phyloP scores from a whole-genome alignment of 2,113 vertebrate species.

The Prionailurus bengalensis region DNA sequence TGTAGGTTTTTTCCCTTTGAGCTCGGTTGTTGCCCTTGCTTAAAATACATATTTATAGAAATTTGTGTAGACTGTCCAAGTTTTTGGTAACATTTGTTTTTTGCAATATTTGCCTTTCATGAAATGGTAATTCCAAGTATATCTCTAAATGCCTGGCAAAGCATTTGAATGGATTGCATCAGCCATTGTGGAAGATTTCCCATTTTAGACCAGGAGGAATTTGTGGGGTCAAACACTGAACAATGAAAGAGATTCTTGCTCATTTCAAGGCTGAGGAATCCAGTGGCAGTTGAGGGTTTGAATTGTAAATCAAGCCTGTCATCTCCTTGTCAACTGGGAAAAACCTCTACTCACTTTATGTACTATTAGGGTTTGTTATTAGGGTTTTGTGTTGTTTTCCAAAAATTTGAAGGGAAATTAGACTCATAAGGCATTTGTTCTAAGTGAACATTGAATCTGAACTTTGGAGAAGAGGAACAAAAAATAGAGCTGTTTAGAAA shows the following conservation, averaged over 20 bases:
- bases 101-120: constrained; percentile 4
- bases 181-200: constrained; percentile 67
- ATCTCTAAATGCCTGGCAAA: constrained; percentile 57
- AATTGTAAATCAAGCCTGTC: constrained; percentile 78
- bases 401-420: constrained; percentile 59
- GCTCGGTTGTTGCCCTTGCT: constrained; percentile 29
- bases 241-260: constrained; percentile 76
- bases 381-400: constrained; percentile 69
- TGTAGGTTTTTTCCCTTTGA: neutral
- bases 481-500: constrained; percentile 30
- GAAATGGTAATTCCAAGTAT: constrained; percentile 60
- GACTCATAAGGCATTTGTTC: constrained; percentile 35
- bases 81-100: constrained; percentile 37
- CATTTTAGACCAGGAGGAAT: constrained; percentile 77
- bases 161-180: constrained; percentile 55
- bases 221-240: constrained; percentile 70
- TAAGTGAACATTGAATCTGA: constrained; percentile 51
- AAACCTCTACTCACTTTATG: constrained; percentile 58
- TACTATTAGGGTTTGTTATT: constrained; percentile 37
- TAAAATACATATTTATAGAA: constrained; percentile 14
- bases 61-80: neutral
- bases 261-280: constrained; percentile 48
- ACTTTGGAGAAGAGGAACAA: constrained; percentile 43
- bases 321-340: constrained; percentile 64
- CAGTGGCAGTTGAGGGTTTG: constrained; percentile 58